These are phyloP conservation scores for Ophonus ardosiacus DNA, from an alignment of 2,888 invertebrate species.

Conservation along the genomic window DNA sequence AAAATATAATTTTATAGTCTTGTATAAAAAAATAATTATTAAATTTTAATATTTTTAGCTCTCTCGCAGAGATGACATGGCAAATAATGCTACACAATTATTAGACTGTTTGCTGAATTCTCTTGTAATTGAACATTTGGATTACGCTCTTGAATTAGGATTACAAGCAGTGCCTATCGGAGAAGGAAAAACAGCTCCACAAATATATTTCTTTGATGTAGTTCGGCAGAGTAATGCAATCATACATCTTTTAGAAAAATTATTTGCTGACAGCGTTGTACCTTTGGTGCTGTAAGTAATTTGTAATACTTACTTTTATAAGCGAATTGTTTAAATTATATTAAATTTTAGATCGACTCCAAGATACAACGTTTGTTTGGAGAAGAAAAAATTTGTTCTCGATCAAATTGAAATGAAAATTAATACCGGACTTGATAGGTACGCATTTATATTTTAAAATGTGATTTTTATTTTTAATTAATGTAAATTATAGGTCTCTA, in stretches of 20 bases:
- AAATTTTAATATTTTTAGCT: slow-evolving; percentile 76
- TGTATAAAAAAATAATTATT: too few relatives aligned
- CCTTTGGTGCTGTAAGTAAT: slow-evolving; percentile 89
- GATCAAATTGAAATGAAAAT: slow-evolving; percentile 95
- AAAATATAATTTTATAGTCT: too few relatives aligned
- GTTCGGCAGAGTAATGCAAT: slow-evolving; percentile 96
- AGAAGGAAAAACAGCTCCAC: slow-evolving; percentile 91
- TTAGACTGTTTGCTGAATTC: slow-evolving; percentile 91
- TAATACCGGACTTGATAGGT: slow-evolving; percentile 89
- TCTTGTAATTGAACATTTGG: slow-evolving; percentile 93
- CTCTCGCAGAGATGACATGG: slow-evolving; percentile 87
- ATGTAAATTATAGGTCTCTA: slow-evolving; percentile 79
- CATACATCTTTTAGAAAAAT: slow-evolving; percentile 94
- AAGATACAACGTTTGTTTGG: slow-evolving; percentile 92
- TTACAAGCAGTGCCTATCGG: slow-evolving; percentile 92
- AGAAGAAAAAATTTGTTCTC: slow-evolving; percentile 90
- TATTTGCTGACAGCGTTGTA: slow-evolving; percentile 92
- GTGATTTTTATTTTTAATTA: neutral
- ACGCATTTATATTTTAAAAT: slow-evolving; percentile 26
- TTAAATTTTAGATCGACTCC: slow-evolving; percentile 84
- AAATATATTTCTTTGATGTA: slow-evolving; percentile 94
- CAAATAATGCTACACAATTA: slow-evolving; percentile 87
- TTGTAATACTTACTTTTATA: neutral
- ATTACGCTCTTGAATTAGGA: slow-evolving; percentile 96
- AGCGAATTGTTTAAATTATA: slow-evolving; percentile 18